phyloP scores from a whole-genome alignment of 2,888 invertebrate species.

The Blastobasis lacticolella region DNA sequence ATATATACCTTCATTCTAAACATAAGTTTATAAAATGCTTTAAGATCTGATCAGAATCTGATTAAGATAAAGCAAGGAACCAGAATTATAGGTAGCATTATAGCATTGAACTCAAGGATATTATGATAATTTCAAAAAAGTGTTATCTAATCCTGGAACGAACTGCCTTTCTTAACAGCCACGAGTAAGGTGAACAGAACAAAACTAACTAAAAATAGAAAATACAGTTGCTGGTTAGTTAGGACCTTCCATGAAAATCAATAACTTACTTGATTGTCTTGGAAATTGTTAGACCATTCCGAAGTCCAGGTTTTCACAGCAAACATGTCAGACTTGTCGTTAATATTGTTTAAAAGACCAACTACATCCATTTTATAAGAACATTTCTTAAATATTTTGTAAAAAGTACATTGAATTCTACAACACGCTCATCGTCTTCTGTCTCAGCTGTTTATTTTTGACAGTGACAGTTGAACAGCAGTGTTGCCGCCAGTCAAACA shows the following conservation, averaged over 20 bases:
- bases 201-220: not conserved
- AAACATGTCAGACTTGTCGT: constrained; percentile 64
- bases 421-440: too few relatives aligned
- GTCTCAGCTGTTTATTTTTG: too few relatives aligned
- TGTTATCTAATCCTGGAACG: not conserved
- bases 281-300: constrained; percentile 63
- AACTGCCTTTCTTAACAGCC: not conserved
- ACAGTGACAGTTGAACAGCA: too few relatives aligned
- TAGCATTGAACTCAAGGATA: constrained; percentile 21
- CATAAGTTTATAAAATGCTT: too few relatives aligned
- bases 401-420: too few relatives aligned
- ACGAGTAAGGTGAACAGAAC: too few relatives aligned
- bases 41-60: too few relatives aligned
- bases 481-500: too few relatives aligned
- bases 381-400: too few relatives aligned
- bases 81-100: too few relatives aligned
- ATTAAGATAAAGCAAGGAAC: too few relatives aligned
- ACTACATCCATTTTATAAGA: constrained; percentile 53
- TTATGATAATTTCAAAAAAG: not conserved
- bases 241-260: constrained; percentile 22
- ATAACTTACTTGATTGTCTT: constrained; percentile 64
- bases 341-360: constrained; percentile 58
- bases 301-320: constrained; percentile 67
- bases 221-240: not conserved
- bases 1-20: too few relatives aligned